A percentile compares a stretch with the other conserved stretches of the same genome.
Conservation (phyloP, 2,888 invertebrate species). For the Marronus borbonicus region DNA sequence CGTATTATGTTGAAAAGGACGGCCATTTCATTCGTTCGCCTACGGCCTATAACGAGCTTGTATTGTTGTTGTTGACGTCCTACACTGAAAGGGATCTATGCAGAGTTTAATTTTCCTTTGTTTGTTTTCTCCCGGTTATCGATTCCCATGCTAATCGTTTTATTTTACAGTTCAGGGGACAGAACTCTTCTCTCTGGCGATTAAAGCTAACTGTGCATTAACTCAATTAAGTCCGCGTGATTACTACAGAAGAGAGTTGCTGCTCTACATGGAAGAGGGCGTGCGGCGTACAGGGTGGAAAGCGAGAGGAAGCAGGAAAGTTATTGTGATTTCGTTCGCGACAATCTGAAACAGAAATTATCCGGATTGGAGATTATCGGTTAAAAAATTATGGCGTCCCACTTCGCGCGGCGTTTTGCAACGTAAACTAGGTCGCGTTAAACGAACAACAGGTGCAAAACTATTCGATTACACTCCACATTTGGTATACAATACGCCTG, state of each 20-base stretch:
- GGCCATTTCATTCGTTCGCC: not conserved
- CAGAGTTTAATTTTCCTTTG: conserved; percentile 30
- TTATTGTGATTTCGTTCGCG: conserved; percentile 15
- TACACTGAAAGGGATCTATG: not conserved
- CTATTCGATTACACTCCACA: not conserved
- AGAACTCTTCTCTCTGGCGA: conserved; percentile 27
- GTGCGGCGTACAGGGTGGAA: not conserved
- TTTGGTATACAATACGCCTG: not conserved
- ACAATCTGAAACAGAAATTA: conserved; percentile 29
- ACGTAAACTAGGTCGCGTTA: not conserved
- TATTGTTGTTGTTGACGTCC: not conserved
- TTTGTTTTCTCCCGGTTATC: conserved; percentile 35
- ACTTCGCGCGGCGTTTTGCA: not conserved
- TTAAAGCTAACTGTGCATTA: conserved; percentile 46
- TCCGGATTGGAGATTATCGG: conserved; percentile 16
- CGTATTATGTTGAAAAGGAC: conserved; percentile 2
- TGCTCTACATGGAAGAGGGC: not conserved
- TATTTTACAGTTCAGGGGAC: conserved; percentile 34
- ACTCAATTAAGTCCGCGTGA: conserved; percentile 39
- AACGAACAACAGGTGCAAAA: conserved; percentile 14
- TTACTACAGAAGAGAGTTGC: conserved; percentile 6
- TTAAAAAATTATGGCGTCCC: conserved; percentile 21
- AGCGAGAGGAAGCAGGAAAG: not conserved
- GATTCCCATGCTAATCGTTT: conserved; percentile 42
- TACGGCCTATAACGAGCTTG: not conserved